Evolutionary conservation across 2,797 vertebrate species (phyloP).

Genomic region (Bovichtus diacanthus): DNA sequence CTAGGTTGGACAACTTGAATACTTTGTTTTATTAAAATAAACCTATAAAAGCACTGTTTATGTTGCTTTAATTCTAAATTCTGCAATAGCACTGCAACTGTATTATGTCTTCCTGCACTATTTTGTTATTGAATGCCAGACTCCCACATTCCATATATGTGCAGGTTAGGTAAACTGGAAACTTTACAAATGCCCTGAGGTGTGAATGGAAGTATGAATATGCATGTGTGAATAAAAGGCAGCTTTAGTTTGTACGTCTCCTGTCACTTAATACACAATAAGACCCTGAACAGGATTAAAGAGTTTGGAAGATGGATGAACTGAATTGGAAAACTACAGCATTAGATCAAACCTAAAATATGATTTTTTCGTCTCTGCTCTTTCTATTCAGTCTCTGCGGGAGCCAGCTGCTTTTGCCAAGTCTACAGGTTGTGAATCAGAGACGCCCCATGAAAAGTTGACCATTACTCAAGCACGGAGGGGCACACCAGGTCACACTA

Average conservation of each 20-base stretch:
- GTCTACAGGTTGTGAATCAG: slow-evolving; percentile 86
- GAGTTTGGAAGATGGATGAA: not conserved
- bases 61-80: not conserved
- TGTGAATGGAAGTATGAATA: not conserved
- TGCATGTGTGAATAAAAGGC: not conserved
- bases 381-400: slow-evolving; percentile 85
- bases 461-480: slow-evolving; percentile 93
- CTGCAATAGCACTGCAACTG: not conserved
- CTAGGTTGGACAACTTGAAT: not conserved
- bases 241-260: not conserved
- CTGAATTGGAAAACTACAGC: not conserved
- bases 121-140: not conserved
- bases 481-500: slow-evolving; percentile 91
- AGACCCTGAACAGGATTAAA: not conserved
- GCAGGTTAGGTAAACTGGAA: not conserved
- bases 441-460: slow-evolving; percentile 90
- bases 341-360: slow-evolving; percentile 7
- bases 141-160: not conserved
- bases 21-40: not conserved
- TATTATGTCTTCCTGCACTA: not conserved
- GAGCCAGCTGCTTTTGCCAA: slow-evolving; percentile 93
- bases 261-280: not conserved
- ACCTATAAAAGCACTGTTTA: not conserved
- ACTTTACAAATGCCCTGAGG: not conserved
- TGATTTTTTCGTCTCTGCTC: not conserved